Base-by-base conservation (phyloP, 2,797 vertebrate genomes). In the Triplophysa bombifrons region DNA sequence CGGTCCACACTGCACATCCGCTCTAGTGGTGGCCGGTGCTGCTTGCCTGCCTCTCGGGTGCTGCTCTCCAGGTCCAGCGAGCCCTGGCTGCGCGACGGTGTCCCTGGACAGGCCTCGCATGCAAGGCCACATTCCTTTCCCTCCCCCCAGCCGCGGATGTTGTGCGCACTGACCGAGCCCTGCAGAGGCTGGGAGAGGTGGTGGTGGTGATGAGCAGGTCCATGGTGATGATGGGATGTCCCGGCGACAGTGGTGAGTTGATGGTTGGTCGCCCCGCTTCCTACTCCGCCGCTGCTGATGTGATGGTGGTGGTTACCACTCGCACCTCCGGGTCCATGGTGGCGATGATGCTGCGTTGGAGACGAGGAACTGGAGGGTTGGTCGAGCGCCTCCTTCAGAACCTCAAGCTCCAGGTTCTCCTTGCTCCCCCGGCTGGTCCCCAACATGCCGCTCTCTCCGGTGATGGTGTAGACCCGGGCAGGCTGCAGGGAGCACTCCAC, bases 381-480 rank as follows among this genome's bases (percentile, higher is more conserved):
- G 80, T 80, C 84, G 41, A 88, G 84, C 48, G 68, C 50, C 78
- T 94, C 95, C 87, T 96, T 97, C 80, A 98, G 93, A 88, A 97
- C 95, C 50, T 96, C 95, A 91, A 98, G 94, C 86, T 98, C 96
- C 76, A 98, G 92, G 88, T 94, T 93, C 86, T 97, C 97, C 81
- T 96, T 97, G 1, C 89, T 95, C 85, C 93, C 93, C 0, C 93
- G 93, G 85, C 89, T 82, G 84, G 90, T 90, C 0, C 96, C 96
- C 86, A 99, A 92, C 94, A 98, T 95, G 6, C 95, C 93, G 38
- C 94, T 93, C 91, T 96, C 95, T 0, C 94, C 93, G 0, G 96
- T 98, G 91, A 98, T 98, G 63, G 97, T 98, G 89, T 99, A 99
- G 61, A 99, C 97, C 0, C 93, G 94, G 0, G 97, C 94, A 60